Evolutionary conservation across 1,140 invertebrate species (phyloP), one percentile per base, ranked within the genome.

Genomic region (Spodoptera litura): DNA sequence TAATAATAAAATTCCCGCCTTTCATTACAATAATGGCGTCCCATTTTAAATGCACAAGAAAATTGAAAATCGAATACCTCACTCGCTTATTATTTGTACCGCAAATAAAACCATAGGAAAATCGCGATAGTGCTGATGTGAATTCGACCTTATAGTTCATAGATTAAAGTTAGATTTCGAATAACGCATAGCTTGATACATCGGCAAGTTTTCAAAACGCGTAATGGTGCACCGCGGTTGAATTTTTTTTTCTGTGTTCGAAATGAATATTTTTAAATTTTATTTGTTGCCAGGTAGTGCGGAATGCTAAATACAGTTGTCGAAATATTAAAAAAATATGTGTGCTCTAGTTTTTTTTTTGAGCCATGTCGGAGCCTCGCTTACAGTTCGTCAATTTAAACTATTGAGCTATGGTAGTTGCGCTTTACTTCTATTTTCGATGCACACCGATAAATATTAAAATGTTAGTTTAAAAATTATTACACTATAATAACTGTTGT

Each of bases 21-120:
- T 56, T 52, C 9, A 20, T 44, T 20, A 25, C 15, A 56, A 44
- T 13, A 62, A 64, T 52, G 44, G 31, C 49, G 51, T 44, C 38
- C 25, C 6, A 66, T 66, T 59, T 38, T 51, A 59, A 74, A 74
- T 74, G 55, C 56, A 66, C 56, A 68, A 8, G 52, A 52, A 56
- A 53, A 66, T 52, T 44, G 49, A 8, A 66, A 66, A 66, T 55
- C 72, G 13, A 15, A 72, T 51, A 58, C 44, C 27, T 75, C 66
- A 55, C 55, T 38, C 58, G 58, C 83, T 80, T 82, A 58, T 83
- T 31, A 82, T 62, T 86, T 84, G 70, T 2, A 79, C 83, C 82
- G 75, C 56, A n/a, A n/a, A 31, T 70, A 83, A 86, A 85, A 59
- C 81, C 85, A 85, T 85, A 85, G 80, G 74, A 84, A 86, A 88